Percentiles rank a stretch among this genome's conserved stretches.
Conservation (phyloP, 2,113 vertebrate genomes). For the Serinus canaria region DNA sequence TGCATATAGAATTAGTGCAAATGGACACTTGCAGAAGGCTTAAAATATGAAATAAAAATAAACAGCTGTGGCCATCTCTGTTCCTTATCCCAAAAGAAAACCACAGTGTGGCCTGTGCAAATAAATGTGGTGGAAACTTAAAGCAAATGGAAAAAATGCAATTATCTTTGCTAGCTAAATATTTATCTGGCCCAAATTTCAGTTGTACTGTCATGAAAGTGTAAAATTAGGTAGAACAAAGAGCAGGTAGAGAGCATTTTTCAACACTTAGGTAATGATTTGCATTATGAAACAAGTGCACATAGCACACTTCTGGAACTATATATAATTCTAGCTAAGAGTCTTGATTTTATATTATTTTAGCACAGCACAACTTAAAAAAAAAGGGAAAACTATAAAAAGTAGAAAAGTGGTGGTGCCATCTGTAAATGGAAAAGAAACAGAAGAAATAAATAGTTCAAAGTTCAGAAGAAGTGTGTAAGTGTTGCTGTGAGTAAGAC, state of each 20-base stretch:
- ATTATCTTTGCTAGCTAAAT: background rate
- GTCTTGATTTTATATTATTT: background rate
- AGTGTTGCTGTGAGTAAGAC: background rate
- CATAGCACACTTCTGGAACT: background rate
- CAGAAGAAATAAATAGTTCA: background rate
- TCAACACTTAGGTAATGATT: background rate
- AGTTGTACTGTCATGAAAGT: background rate
- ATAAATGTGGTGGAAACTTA: background rate
- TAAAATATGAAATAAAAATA: background rate
- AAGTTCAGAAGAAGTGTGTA: background rate
- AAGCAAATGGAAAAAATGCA: background rate
- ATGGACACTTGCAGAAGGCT: accelerated
- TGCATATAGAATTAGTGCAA: background rate
- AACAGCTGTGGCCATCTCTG: background rate
- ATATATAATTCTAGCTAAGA: background rate
- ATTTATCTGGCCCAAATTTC: background rate
- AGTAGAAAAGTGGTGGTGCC: background rate
- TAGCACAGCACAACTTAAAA: background rate
- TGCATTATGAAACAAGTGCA: background rate
- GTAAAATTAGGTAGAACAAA: background rate
- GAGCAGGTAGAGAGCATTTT: background rate
- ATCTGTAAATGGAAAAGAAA: background rate
- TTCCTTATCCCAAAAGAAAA: background rate
- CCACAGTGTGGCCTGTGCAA: background rate
- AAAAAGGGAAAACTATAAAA: background rate